Base-by-base conservation (phyloP, 2,797 vertebrate genomes). In the Dicrostonyx torquatus region DNA sequence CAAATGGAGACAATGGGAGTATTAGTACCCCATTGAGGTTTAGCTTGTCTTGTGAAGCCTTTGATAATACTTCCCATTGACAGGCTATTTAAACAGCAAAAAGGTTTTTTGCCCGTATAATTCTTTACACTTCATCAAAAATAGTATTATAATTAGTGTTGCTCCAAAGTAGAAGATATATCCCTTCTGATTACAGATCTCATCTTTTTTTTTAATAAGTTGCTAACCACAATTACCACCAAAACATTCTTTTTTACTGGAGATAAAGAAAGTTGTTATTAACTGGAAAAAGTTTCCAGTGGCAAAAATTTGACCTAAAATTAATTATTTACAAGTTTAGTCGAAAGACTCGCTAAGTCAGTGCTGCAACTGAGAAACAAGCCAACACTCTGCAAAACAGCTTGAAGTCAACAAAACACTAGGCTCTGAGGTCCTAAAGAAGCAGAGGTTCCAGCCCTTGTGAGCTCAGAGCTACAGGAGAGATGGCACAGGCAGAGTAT, bases 291-390 rank as follows among this genome's bases (percentile, higher is more conserved):
- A 97, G 94, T 97, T 97, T 97, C 95, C 77, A 72, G 90, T 83
- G 96, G 87, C 94, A 96, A 78, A 97, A 93, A 91, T 82, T 86
- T 87, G 97, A 95, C 89, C 94, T 83, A 73, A 90, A 93, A 92
- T 97, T 58, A 91, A 97, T 97, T 97, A 97, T 97, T 97, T 96
- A 97, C 95, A 79, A 75, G 93, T 96, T 93, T 96, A 70, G 80
- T 97, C 96, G 93, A 82, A 97, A 95, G 91, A 64, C 95, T 97
- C 95, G 95, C 95, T 92, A 97, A 97, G 96, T 90, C 94, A 97
- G 50, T 92, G 92, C 75, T 94, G 26, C 94, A 97, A 93, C 89
- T 96, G 96, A 97, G 93, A 96, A 97, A 90, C 92, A 97, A 97
- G 89, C 95, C 97, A 98, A 85, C 73, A 82, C 92, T 96, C 88